phyloP scores from a whole-genome alignment of 2,113 vertebrate genomes.

The Silurus glanis region DNA sequence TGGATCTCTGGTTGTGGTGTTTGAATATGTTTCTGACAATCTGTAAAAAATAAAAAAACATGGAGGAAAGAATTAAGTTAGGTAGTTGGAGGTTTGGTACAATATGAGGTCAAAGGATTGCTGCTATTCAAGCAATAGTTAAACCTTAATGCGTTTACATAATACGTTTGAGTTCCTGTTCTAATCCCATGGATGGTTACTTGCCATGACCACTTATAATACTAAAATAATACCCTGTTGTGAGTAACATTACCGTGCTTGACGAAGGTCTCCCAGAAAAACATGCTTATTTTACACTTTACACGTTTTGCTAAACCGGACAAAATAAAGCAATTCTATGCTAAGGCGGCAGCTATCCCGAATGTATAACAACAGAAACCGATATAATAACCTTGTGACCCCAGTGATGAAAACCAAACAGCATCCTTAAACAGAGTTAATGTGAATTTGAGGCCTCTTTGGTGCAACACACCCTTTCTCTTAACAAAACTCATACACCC shows the following conservation, averaged over 20 bases:
- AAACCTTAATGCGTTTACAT: not conserved
- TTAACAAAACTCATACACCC: constrained; percentile 71
- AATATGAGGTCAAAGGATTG: not conserved
- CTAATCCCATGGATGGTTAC: not conserved
- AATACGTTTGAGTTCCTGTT: not conserved
- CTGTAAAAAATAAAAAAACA: constrained; percentile 69
- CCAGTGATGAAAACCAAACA: constrained; percentile 10
- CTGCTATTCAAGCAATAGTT: not conserved
- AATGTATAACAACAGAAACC: not conserved
- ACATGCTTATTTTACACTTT: not conserved
- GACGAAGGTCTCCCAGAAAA: not conserved
- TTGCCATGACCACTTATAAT: not conserved
- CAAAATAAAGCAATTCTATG: constrained; percentile 22
- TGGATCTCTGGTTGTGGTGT: constrained; percentile 83
- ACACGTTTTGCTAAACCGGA: not conserved
- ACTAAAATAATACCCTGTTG: not conserved
- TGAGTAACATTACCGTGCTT: not conserved
- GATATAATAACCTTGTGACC: constrained; percentile 15
- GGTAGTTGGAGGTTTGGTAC: not conserved
- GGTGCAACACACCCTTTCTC: constrained; percentile 69
- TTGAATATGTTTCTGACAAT: constrained; percentile 83
- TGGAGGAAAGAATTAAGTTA: not conserved
- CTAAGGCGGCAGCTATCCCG: not conserved
- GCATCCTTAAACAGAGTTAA: constrained; percentile 35
- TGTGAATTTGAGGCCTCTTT: constrained; percentile 52